Evolutionary conservation across 2,113 vertebrate genomes (phyloP), one percentile per base, ranked within the genome.

Genomic region (Lontra canadensis): DNA sequence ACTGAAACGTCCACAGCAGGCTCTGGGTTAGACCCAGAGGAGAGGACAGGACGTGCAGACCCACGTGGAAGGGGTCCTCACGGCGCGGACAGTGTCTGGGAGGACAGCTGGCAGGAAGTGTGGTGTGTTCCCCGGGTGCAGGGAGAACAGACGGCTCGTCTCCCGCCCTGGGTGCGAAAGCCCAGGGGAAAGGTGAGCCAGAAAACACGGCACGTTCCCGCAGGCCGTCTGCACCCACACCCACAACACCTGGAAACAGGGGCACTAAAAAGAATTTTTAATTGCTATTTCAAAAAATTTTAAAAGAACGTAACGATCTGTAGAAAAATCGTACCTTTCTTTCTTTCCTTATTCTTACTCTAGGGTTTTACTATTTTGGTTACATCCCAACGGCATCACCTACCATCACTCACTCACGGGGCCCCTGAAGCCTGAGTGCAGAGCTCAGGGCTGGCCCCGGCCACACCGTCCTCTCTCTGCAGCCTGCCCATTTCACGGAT

Each of bases 71-170:
- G 17, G 61, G 29, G 44, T 25, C 63, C 59, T 39, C 15, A 0
- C 0, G 3, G 9, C 21, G 9, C 4, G 11, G 36, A 87, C 74
- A 1, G 47, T 4, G 42, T 42, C 63, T 52, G 10, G 63, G 25
- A 14, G 74, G 57, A 31, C 0, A 14, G 34, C 0, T 4, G 11
- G 26, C 44, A 47, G 8, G 55, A 36, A 21, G 42, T 15, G 4
- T 3, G 26, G 14, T 0, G 14, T 20, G 47, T 3, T 14, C 84
- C 29, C n/a, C 12, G 0, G 3, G n/a, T 3, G 31, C 6, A 1
- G 86, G 36, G 52, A 55, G 49, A 71, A 57, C 8, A 11, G 20
- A 17, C 4, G 7, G 21, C 34, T 5, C 20, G n/a, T 26, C 31
- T 49, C n/a, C 57, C 23, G 1, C 12, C 39, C 39, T 1, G 8